These are phyloP conservation scores for Notocelia uddmanniana DNA, from an alignment of 2,888 invertebrate species.

Conservation along the genomic window DNA sequence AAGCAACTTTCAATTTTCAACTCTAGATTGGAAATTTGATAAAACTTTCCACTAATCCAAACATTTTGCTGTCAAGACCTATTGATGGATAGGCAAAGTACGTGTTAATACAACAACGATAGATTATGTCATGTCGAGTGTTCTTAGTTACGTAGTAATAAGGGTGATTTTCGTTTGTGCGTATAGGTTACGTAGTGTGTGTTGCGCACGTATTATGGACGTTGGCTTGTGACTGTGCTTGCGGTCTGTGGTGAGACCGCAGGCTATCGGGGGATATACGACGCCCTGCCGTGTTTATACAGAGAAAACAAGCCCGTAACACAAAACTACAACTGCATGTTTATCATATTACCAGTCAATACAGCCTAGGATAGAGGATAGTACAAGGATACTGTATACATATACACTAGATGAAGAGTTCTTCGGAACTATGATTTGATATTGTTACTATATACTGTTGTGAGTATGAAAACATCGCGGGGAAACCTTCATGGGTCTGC, in stretches of 20 bases:
- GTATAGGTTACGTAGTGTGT: slow-evolving; percentile 11
- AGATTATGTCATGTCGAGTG: not conserved
- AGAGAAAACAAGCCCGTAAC: slow-evolving; percentile 62
- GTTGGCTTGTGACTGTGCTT: slow-evolving; percentile 52
- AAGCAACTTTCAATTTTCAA: no score
- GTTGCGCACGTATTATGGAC: slow-evolving; percentile 38
- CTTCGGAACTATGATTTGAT: no score
- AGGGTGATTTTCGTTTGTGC: slow-evolving; percentile 13
- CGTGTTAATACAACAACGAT: slow-evolving; percentile 24
- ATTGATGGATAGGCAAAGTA: slow-evolving; percentile 36
- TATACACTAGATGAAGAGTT: no score
- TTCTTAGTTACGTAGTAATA: slow-evolving; percentile 1
- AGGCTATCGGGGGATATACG: slow-evolving; percentile 71
- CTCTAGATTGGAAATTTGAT: not conserved
- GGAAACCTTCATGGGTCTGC: no score
- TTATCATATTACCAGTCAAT: slow-evolving; percentile 17
- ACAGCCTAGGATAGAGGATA: not conserved
- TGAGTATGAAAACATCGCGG: no score
- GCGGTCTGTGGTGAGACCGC: slow-evolving; percentile 73
- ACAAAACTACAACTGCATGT: slow-evolving; percentile 19
- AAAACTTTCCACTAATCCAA: slow-evolving; percentile 6
- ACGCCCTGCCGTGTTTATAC: slow-evolving; percentile 64
- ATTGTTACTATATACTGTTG: no score
- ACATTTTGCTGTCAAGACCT: slow-evolving; percentile 21
- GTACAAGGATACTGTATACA: not conserved